phyloP scores from a whole-genome alignment of 2,113 vertebrate genomes.

The Laterallus jamaicensis region DNA sequence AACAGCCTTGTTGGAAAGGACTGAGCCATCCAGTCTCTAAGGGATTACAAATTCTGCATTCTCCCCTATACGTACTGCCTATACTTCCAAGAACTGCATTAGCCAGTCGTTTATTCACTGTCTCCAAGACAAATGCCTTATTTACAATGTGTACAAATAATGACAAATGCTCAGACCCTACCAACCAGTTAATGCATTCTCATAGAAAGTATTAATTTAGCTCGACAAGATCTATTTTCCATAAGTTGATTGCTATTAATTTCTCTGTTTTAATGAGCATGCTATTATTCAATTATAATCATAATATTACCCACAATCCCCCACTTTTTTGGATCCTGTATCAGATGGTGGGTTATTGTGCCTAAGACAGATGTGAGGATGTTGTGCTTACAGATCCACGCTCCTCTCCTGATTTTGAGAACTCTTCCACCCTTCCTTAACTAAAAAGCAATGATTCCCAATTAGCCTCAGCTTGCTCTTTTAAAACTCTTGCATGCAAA shows the following conservation, averaged over 20 bases:
- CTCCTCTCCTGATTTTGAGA: background rate
- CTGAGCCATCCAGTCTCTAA: background rate
- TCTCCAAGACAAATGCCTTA: background rate
- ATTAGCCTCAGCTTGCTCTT: background rate
- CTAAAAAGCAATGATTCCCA: background rate
- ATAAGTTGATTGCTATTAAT: constrained; percentile 52
- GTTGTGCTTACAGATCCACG: background rate
- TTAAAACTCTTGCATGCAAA: background rate
- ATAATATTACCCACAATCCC: constrained; percentile 12
- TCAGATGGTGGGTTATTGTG: background rate
- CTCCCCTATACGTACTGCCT: background rate
- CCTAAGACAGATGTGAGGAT: background rate
- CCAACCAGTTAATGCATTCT: background rate
- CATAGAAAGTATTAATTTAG: constrained; percentile 18
- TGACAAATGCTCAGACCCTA: background rate
- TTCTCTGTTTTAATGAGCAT: background rate
- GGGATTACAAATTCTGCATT: background rate
- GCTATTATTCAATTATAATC: constrained; percentile 57
- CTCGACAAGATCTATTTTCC: constrained; percentile 27
- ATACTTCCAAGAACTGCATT: background rate
- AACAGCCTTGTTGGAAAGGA: background rate
- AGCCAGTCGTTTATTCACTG: background rate
- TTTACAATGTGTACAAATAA: constrained; percentile 27
- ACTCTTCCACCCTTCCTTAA: background rate
- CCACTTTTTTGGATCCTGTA: background rate